Base-by-base conservation (phyloP, 2,113 vertebrate genomes). In the Platysternon megacephalum region DNA sequence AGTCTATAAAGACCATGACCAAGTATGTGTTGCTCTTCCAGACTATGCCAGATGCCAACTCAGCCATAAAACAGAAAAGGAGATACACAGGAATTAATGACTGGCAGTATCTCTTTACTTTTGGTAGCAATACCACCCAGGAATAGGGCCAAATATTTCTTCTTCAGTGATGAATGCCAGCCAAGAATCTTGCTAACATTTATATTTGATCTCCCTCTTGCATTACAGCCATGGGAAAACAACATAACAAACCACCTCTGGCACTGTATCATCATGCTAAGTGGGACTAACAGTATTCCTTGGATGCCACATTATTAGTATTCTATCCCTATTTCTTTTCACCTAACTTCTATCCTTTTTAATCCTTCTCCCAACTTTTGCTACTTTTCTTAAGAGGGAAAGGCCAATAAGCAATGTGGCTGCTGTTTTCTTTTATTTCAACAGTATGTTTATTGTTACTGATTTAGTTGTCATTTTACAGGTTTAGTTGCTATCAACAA, bases 21-120 rank as follows among this genome's bases (percentile, higher is more conserved):
- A 0, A 2, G 4, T 42, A 2, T 1, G 1, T 5, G 35, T 17
- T 51, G 49, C n/a, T 82, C 35, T 14, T 55, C 39, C 24, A 53
- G 80, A n/a, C 11, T 53, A 10, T 82, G 24, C 22, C 24, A 46
- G 74, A 78, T 39, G 21, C 22, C 32, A 52, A 5, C 79, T n/a
- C 39, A 2, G 24, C 1, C 2, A 0, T 68, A 8, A 4, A 9
- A 10, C 74, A 72, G 11, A 42, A 84, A 49, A 0, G 0, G 53
- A 72, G 72, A 44, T 48, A 51, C 44, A 44, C 5, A 35, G 90
- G 65, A 93, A 81, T 44, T 79, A 26, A 14, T 32, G 49, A 11
- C n/a, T 72, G 39, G 16, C 21, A 55, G 42, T 28, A 16, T 49
- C 51, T 8, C 51, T 86, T 28, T 79, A 39, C 4, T 1, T 24